Percentiles rank a stretch among this genome's conserved stretches.
Evolutionary conservation across 2,888 invertebrate species (phyloP).

Genomic region (Notodonta ziczac): DNA sequence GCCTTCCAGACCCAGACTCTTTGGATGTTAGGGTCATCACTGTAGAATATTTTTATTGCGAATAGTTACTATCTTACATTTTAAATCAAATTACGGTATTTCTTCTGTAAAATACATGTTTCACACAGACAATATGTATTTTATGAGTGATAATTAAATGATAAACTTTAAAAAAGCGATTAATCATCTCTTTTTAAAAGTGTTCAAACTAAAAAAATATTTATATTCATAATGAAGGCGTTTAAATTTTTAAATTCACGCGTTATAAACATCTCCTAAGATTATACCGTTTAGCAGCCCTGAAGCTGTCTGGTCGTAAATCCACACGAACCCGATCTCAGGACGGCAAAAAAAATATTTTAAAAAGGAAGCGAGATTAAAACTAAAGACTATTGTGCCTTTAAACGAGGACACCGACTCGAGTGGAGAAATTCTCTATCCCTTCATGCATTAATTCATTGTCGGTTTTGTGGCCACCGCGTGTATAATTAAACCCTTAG

Average conservation of each 20-base stretch:
- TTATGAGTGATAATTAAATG: no score
- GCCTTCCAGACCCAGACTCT: not conserved
- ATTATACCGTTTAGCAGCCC: constrained; percentile 41
- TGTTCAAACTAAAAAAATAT: not conserved
- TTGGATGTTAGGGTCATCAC: constrained; percentile 24
- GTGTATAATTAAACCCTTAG: constrained; percentile 76
- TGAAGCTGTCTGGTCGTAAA: constrained; percentile 52
- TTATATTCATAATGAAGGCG: not conserved
- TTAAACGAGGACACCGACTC: constrained; percentile 58
- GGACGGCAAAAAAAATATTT: constrained; percentile 57
- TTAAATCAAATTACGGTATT: no score
- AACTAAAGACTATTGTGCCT: constrained; percentile 82
- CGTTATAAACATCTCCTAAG: constrained; percentile 22
- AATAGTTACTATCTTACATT: no score
- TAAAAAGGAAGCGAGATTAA: constrained; percentile 68
- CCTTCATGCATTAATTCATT: constrained; percentile 83
- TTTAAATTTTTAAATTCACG: constrained; percentile 20
- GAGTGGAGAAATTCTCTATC: constrained; percentile 63
- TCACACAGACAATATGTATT: no score
- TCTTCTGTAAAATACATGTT: no score
- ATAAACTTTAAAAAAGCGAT: no score
- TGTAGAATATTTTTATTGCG: not conserved
- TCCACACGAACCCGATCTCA: constrained; percentile 71
- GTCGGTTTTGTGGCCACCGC: constrained; percentile 65
- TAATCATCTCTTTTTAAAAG: no score